phyloP scores from a whole-genome alignment of 2,888 invertebrate genomes.

The Cosmia trapezina region DNA sequence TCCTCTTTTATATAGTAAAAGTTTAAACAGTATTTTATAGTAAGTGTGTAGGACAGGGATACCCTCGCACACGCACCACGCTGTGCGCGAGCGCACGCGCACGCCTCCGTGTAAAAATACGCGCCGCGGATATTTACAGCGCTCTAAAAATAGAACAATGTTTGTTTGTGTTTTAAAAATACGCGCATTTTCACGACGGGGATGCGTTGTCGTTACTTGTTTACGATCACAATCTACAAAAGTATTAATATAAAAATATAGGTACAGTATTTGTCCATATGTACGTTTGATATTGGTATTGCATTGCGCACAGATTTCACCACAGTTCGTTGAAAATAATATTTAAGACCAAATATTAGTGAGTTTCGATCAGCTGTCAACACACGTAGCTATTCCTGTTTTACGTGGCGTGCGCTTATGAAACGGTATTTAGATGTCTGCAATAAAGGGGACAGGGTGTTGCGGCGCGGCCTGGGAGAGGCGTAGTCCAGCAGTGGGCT shows the following conservation, averaged over 20 bases:
- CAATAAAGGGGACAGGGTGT: not conserved
- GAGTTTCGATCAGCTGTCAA: slow-evolving; percentile 18
- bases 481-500: too few relatives aligned
- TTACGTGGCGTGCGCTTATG: not conserved
- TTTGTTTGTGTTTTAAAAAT: slow-evolving; percentile 62
- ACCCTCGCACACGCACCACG: not conserved
- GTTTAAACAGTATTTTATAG: too few relatives aligned
- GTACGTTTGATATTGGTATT: not conserved
- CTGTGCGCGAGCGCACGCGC: not conserved
- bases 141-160: slow-evolving; percentile 42
- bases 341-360: slow-evolving; percentile 8
- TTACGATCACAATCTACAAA: slow-evolving; percentile 4
- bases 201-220: slow-evolving; percentile 3
- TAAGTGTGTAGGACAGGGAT: too few relatives aligned
- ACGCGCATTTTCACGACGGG: slow-evolving; percentile 15
- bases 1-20: too few relatives aligned
- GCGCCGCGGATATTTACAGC: slow-evolving; percentile 51
- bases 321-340: slow-evolving; percentile 21
- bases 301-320: not conserved
- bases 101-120: slow-evolving; percentile 35
- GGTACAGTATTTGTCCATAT: not conserved
- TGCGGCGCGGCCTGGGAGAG: too few relatives aligned
- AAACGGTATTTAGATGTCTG: slow-evolving; percentile 3
- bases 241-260: not conserved
- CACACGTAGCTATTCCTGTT: slow-evolving; percentile 18